phyloP scores from a whole-genome alignment of 1,140 invertebrate genomes.

The Wiebesia pumilae region DNA sequence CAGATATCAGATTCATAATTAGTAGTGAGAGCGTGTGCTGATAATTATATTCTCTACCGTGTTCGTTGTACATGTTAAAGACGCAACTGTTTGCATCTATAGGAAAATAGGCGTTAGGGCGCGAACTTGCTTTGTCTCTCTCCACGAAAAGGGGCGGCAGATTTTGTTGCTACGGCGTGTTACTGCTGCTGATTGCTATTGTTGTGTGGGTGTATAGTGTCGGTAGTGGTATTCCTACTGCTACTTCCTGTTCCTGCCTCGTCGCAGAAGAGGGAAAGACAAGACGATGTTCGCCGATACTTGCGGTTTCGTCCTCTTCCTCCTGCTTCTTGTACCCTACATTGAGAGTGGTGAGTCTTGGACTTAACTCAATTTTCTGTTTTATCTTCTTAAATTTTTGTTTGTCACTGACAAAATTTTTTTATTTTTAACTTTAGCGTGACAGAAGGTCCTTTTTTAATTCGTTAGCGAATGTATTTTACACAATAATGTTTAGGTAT shows the following conservation, averaged over 20 bases:
- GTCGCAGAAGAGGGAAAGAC: slow-evolving; percentile 1
- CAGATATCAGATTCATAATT: not conserved
- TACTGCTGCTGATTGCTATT: not conserved
- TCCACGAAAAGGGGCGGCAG: not conserved
- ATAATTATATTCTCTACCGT: no score
- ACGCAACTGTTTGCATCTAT: not conserved
- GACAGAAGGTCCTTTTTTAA: not conserved
- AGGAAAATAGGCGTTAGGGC: not conserved
- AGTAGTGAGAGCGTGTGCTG: not conserved
- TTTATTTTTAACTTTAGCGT: not conserved
- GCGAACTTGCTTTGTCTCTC: not conserved
- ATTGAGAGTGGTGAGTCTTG: slow-evolving; percentile 73
- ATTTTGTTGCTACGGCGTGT: not conserved
- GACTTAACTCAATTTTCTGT: not conserved
- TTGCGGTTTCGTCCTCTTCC: slow-evolving; percentile 71
- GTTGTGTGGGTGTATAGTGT: not conserved
- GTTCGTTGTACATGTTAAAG: not conserved
- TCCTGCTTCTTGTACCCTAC: slow-evolving; percentile 73
- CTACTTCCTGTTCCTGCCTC: not conserved
- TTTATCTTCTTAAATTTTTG: not conserved
- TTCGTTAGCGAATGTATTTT: not conserved
- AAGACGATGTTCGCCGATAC: slow-evolving; percentile 71
- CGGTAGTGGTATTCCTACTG: not conserved
- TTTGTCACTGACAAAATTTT: not conserved
- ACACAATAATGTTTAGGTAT: no score